A percentile compares a stretch with the other conserved stretches of the same genome.
Evolutionary conservation across 2,797 vertebrate species (phyloP).

Genomic region (Champsocephalus gunnari): DNA sequence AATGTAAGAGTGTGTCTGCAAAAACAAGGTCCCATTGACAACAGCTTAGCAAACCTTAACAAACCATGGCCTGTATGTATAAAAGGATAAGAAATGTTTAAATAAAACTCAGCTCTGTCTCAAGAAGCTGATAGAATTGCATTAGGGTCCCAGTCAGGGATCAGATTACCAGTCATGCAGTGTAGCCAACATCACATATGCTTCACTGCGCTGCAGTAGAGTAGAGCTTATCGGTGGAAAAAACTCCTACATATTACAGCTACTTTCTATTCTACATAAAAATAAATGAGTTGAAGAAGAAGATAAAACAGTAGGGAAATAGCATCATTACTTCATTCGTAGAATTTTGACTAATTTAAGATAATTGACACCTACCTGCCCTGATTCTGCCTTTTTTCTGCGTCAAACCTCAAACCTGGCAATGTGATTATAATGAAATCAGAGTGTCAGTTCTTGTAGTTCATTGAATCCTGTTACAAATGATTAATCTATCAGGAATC

Average conservation of each 20-base stretch:
- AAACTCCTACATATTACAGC: neutral
- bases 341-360: neutral
- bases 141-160: neutral
- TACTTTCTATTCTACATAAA: neutral
- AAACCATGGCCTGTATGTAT: neutral
- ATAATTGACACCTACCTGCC: neutral
- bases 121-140: neutral
- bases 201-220: neutral
- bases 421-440: neutral
- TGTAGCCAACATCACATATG: neutral
- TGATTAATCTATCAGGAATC: neutral
- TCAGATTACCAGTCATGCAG: conserved; percentile 8
- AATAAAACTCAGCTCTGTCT: neutral
- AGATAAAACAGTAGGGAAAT: neutral
- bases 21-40: neutral
- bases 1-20: neutral
- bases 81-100: neutral
- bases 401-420: neutral
- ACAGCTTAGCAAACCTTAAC: neutral
- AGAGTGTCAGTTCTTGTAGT: conserved; percentile 5
- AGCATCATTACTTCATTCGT: neutral
- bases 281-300: neutral
- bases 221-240: neutral
- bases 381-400: neutral
- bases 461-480: neutral